These are phyloP conservation scores for Microcebus jonahi DNA, from an alignment of 2,113 vertebrate species.

Conservation along the genomic window DNA sequence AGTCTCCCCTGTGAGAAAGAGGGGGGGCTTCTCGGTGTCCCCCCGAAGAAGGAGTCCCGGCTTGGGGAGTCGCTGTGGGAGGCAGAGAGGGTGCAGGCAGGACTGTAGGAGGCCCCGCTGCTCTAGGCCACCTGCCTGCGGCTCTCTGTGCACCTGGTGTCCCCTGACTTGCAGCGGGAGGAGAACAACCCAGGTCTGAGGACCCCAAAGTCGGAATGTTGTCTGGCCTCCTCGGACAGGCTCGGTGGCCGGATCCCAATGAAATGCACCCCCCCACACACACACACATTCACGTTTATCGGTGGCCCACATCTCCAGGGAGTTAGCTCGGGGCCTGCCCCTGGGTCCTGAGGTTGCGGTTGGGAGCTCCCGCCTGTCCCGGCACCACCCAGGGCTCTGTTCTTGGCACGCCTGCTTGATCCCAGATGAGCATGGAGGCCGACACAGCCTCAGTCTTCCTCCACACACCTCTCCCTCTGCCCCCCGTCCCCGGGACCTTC, in stretches of 20 bases:
- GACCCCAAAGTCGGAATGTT: not conserved
- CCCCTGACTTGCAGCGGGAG: not conserved
- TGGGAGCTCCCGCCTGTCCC: accelerated
- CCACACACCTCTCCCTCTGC: not conserved
- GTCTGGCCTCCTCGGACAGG: not conserved
- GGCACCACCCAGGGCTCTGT: not conserved
- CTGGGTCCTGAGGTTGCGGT: not conserved
- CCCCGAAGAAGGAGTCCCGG: not conserved
- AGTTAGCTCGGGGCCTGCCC: not conserved
- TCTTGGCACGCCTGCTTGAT: not conserved
- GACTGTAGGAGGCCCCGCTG: not conserved
- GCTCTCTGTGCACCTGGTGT: not conserved
- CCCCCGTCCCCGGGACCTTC: not conserved
- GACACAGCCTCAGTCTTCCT: not conserved
- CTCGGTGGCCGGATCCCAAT: not conserved
- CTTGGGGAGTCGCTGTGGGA: not conserved
- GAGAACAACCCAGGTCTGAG: not conserved
- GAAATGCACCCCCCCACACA: not conserved
- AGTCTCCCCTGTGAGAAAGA: not conserved
- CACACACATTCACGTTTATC: too few relatives aligned
- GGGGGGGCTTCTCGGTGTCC: not conserved
- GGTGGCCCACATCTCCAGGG: not conserved
- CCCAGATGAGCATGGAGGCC: not conserved
- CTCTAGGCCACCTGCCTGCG: not conserved
- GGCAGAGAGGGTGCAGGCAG: not conserved